A percentile compares a stretch with the other conserved stretches of the same genome.
phyloP scores from a whole-genome alignment of 2,113 vertebrate species.

The Riparia riparia region DNA sequence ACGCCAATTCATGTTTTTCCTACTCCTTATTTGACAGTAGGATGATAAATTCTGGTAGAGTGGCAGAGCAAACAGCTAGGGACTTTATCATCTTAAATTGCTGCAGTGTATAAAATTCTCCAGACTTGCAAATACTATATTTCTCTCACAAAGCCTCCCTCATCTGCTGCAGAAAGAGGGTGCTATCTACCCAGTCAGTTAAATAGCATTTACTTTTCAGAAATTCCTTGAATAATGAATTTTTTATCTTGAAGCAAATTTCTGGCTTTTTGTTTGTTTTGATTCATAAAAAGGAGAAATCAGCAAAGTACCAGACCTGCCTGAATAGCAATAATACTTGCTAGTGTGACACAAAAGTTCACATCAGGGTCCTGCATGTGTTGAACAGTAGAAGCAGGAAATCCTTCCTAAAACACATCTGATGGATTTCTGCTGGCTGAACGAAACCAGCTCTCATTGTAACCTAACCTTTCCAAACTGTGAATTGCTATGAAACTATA shows the following conservation, averaged over 20 bases:
- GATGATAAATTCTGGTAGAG: background rate
- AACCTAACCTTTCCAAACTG: background rate
- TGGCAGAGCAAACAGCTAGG: background rate
- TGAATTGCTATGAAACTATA: background rate
- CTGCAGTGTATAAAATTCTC: background rate
- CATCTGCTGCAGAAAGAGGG: background rate
- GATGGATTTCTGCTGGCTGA: slow-evolving; percentile 15
- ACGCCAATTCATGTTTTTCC: background rate
- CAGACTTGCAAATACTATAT: background rate
- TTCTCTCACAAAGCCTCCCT: background rate
- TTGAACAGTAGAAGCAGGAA: slow-evolving; percentile 25
- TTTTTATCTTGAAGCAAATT: slow-evolving; percentile 30
- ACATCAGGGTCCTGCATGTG: background rate
- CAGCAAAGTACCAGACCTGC: background rate
- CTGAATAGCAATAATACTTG: background rate
- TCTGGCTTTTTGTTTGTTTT: background rate
- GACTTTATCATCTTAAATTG: background rate
- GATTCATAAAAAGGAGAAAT: slow-evolving; percentile 9
- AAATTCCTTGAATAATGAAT: background rate
- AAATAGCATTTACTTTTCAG: background rate
- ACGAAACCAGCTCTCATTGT: background rate
- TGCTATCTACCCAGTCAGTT: background rate
- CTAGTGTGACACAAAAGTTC: background rate
- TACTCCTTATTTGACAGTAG: background rate
- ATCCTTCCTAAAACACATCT: background rate